Evolutionary conservation across 1,140 invertebrate species (phyloP), one percentile per base, ranked within the genome.

Genomic region (Matsumurasca onukii): DNA sequence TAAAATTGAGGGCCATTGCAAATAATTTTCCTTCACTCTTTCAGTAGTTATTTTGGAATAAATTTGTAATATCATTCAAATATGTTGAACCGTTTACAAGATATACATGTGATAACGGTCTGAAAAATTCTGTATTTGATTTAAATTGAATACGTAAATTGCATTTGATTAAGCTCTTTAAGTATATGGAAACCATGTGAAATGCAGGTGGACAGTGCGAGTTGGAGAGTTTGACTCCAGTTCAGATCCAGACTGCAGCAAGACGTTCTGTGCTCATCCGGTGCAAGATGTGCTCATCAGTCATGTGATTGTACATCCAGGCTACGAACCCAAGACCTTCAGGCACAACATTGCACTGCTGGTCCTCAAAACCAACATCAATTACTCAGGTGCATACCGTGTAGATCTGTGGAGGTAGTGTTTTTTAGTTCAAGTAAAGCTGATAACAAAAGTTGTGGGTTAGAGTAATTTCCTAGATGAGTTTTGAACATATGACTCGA

Each of bases 291-390:
- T 89, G 70, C 81, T 84, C 51, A 84, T 89, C 57, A 85, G 83
- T 71, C 86, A 86, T 72, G 85, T 89, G 1, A 81, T 89, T 15
- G 85, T 89, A 0, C 88, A 90, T 77, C 87, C 87, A 0, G 85
- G 86, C 30, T 89, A 89, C 70, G 84, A 88, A 68, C 83, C 85
- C 73, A 84, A 86, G 75, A 85, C 85, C 71, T 90, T 86, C 76
- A 79, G 85, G 73, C 84, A 90, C 73, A 88, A 90, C 74, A 85
- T 90, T 66, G 88, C 88, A 0, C 76, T 90, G 27, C 77, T 90
- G 5, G 82, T 89, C 30, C 76, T 89, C 1, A 85, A 85, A 75
- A 80, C 83, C 1, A 84, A 85, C 52, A 83, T 89, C 25, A 89
- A 89, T 76, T 89, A 83, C 76, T 86, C 87, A 74, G 84, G 88